Conservation (phyloP, 2,888 invertebrate species). For the Hydraecia micacea region DNA sequence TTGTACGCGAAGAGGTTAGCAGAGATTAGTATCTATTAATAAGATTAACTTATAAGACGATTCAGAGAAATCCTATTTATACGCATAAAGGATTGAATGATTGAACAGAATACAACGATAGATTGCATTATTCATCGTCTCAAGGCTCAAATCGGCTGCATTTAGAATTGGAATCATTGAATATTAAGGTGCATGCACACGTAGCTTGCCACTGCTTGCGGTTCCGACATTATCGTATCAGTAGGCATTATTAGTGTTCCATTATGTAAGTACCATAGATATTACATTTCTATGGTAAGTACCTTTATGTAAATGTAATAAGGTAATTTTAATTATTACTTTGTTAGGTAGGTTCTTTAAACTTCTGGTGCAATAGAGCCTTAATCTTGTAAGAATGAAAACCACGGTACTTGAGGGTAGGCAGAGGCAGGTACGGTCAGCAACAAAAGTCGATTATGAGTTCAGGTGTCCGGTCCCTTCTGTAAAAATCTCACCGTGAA, state of each 20-base stretch:
- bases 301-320: neutral
- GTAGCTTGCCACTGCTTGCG: constrained; percentile 11
- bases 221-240: constrained; percentile 29
- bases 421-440: neutral
- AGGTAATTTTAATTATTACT: neutral
- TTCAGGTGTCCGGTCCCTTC: too few relatives aligned
- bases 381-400: neutral
- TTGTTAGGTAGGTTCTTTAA: neutral
- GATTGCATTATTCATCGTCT: constrained; percentile 59
- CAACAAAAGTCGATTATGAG: too few relatives aligned
- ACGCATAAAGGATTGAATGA: constrained; percentile 59
- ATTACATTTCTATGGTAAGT: too few relatives aligned
- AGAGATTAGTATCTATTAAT: constrained; percentile 67
- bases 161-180: constrained; percentile 51
- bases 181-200: constrained; percentile 44
- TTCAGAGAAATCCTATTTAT: constrained; percentile 60
- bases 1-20: constrained; percentile 64
- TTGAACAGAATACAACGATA: constrained; percentile 54
- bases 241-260: constrained; percentile 11
- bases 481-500: too few relatives aligned
- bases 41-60: constrained; percentile 61
- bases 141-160: constrained; percentile 43
- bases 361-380: neutral
- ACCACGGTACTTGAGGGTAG: neutral
- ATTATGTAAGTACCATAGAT: constrained; percentile 3